phyloP scores from a whole-genome alignment of 1,140 invertebrate genomes.

The Drosophila prosaltans region DNA sequence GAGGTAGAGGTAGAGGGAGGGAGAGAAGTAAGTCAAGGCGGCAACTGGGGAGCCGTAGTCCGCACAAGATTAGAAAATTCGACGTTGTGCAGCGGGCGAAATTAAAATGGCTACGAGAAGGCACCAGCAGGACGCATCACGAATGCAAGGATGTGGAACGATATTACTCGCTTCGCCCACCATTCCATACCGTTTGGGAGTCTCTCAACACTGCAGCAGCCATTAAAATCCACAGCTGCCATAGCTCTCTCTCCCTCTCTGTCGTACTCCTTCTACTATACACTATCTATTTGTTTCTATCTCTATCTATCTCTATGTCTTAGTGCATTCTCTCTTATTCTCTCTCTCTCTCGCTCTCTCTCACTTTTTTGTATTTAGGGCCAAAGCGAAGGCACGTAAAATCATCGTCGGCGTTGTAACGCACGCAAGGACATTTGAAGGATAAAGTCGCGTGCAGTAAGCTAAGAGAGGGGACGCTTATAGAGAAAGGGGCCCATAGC shows the following conservation, averaged over 20 bases:
- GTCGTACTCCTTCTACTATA: not conserved
- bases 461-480: not conserved
- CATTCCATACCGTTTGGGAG: slow-evolving; percentile 52
- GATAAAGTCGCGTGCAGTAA: slow-evolving; percentile 77
- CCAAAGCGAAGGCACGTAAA: slow-evolving; percentile 47
- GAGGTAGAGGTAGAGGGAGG: not conserved
- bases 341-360: not conserved
- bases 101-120: slow-evolving; percentile 73
- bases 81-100: slow-evolving; percentile 80
- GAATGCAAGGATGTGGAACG: slow-evolving; percentile 65
- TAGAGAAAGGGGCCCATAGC: not conserved
- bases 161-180: slow-evolving; percentile 35
- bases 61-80: slow-evolving; percentile 82
- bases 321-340: too few relatives aligned
- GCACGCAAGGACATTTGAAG: slow-evolving; percentile 82
- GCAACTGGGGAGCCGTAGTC: slow-evolving; percentile 80
- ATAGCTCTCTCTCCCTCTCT: not conserved
- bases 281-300: not conserved
- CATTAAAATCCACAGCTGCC: slow-evolving; percentile 75
- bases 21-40: slow-evolving; percentile 38
- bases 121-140: slow-evolving; percentile 63
- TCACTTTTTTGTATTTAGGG: not conserved
- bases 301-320: not conserved
- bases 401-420: slow-evolving; percentile 71
- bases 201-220: slow-evolving; percentile 76